Evolutionary conservation across 2,888 invertebrate species (phyloP).

Genomic region (Zootermopsis nevadensis): DNA sequence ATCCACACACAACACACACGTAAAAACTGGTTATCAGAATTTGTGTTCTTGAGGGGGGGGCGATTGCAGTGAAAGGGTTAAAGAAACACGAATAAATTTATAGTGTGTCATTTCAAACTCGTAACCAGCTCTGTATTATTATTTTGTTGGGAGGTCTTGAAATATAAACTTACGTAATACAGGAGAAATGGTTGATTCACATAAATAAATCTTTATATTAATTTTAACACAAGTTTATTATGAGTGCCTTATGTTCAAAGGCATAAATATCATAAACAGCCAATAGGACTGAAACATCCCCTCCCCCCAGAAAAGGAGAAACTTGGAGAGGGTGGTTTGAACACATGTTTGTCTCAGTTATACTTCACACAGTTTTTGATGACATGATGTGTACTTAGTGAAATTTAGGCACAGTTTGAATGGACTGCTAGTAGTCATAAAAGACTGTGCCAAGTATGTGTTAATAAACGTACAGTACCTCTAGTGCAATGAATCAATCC

Average conservation of each 20-base stretch:
- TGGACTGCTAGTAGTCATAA: neutral
- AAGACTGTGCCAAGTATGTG: neutral
- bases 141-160: too few relatives aligned
- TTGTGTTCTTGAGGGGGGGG: too few relatives aligned
- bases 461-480: neutral
- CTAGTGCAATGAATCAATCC: too few relatives aligned
- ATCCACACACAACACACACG: too few relatives aligned
- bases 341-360: neutral
- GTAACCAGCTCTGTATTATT: too few relatives aligned
- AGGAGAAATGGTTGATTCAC: neutral
- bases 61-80: too few relatives aligned
- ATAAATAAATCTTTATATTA: neutral
- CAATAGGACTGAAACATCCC: neutral
- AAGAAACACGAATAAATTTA: too few relatives aligned
- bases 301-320: neutral
- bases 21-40: too few relatives aligned
- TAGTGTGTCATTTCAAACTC: too few relatives aligned
- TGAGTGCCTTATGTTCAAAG: neutral
- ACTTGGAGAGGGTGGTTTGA: neutral
- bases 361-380: neutral
- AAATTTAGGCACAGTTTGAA: conserved; percentile 7
- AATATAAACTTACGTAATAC: too few relatives aligned
- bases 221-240: conserved; percentile 10
- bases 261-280: neutral
- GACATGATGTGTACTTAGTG: neutral